phyloP scores from a whole-genome alignment of 2,113 vertebrate genomes.

The Elephantulus edwardii region DNA sequence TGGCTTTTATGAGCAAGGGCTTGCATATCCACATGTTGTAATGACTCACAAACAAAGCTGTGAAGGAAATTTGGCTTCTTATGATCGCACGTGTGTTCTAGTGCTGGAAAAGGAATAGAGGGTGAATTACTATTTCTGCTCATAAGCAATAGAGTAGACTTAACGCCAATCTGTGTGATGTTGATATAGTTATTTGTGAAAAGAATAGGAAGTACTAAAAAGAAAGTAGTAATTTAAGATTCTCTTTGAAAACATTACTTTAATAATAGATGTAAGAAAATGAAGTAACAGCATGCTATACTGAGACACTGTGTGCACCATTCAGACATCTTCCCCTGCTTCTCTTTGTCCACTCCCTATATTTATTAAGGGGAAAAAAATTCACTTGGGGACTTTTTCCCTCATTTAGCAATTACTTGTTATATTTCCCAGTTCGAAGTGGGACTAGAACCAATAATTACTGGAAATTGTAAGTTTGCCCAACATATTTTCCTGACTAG shows the following conservation, averaged over 20 bases:
- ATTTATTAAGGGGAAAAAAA: constrained; percentile 16
- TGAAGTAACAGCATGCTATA: background rate
- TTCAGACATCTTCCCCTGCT: background rate
- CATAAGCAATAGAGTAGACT: background rate
- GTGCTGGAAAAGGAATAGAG: background rate
- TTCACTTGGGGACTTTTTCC: constrained; percentile 12
- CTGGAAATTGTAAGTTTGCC: constrained; percentile 58
- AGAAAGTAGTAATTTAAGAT: background rate
- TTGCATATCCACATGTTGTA: background rate
- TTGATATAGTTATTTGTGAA: background rate
- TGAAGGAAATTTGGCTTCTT: background rate
- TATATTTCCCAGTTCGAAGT: constrained; percentile 63
- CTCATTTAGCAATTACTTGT: constrained; percentile 36
- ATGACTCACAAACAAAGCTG: background rate
- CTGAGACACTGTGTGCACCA: background rate
- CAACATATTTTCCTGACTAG: constrained; percentile 68
- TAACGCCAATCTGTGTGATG: background rate
- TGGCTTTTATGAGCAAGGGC: background rate
- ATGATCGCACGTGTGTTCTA: background rate
- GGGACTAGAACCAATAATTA: constrained; percentile 53
- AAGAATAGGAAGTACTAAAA: background rate
- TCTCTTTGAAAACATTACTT: background rate
- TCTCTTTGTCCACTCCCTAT: background rate
- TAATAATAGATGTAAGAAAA: background rate
- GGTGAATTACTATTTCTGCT: background rate